Evolutionary conservation across 30 jellyfish, hydroid and myxozoan species (phyloP), one percentile per base, ranked within the genome.

Genomic region (Catostylus mosaicus): DNA sequence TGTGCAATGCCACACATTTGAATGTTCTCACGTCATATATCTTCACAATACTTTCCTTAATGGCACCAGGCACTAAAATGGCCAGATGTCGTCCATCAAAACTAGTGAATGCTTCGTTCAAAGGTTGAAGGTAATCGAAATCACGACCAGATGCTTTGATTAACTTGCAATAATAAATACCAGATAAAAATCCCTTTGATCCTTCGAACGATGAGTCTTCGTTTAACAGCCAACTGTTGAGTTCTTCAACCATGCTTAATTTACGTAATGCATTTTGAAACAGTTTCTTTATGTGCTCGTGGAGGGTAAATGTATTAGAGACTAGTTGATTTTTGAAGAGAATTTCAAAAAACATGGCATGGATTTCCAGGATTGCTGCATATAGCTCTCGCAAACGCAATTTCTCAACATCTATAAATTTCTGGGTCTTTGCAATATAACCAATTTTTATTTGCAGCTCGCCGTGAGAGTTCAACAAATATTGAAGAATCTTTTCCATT

Each of bases 341-440:
- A 61, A 82, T 82, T 27, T 67, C 92, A 29, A 82, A 82, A 32
- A 82, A 72, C 61, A 82, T 20, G 1, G 73, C 57, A 30, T 82
- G 78, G 33, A 82, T 38, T 1, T 82, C 92, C 0, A 36, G 72
- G 11, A 67, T 71, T 22, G 80, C 80, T 1, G 72, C 40, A 35
- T 67, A 69, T 35, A 82, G 67, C 67, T 69, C 80, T 23, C 32
- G 38, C 68, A 57, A 35, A 9, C 92, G 60, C 9, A 68, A 11
- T 35, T 68, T 82, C 77, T 82, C 92, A 12, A 82, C 92, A 56
- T 82, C 92, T 33, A 68, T 56, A 43, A 82, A 82, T 34, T 62
- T 57, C 45, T 51, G 79, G 0, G 92, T 82, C 80, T 67, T 82
- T 0, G 92, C 67, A 56, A 82, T 18, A 22, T 2, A 82, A 3